Base-by-base conservation (phyloP, 2,888 invertebrate species). In the Chesias legatella region DNA sequence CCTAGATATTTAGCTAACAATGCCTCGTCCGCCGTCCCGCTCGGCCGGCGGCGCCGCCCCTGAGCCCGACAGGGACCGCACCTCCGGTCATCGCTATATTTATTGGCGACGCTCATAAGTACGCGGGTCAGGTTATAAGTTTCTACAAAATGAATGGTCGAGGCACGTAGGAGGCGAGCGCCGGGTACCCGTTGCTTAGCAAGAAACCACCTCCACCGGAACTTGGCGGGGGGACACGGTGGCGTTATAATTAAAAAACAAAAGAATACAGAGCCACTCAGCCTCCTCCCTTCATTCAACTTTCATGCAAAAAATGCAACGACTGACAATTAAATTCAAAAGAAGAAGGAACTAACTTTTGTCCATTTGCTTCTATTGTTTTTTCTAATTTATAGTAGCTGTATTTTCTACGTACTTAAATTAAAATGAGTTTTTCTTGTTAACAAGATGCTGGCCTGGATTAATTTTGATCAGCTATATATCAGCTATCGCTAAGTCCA, bases 81-180 rank as follows among this genome's bases (percentile, higher is more conserved):
- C 76, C 81, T 80, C 77, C 82, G 84, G 85, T 85, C 88, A 86
- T 85, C 78, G 83, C 84, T 84, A 83, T 86, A 86, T 86, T 88
- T 86, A 86, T 88, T 84, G 85, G 84, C 82, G 88, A 88, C 86
- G 83, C 85, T 88, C 86, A 86, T 88, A 85, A 86, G 86, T 85
- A 86, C 86, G 85, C 84, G 78, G 78, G 84, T 85, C 88, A 88
- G 85, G 86, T 88, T 88, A 88, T 88, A 88, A 86, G 85, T 88
- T 83, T 83, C 81, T 68, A 73, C 81, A 74, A 85, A 88, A 86
- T 85, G 84, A 86, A 86, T 80, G 86, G 81, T 78, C 79, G 79
- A 78, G 76, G 81, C 82, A 82, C 82, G 85, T 82, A 83, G 84
- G 79, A 79, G 82, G 84, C 75, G 75, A 80, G 76, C 73, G 66